Conservation (phyloP, 2,113 vertebrate genomes). For the Leptosomus discolor region DNA sequence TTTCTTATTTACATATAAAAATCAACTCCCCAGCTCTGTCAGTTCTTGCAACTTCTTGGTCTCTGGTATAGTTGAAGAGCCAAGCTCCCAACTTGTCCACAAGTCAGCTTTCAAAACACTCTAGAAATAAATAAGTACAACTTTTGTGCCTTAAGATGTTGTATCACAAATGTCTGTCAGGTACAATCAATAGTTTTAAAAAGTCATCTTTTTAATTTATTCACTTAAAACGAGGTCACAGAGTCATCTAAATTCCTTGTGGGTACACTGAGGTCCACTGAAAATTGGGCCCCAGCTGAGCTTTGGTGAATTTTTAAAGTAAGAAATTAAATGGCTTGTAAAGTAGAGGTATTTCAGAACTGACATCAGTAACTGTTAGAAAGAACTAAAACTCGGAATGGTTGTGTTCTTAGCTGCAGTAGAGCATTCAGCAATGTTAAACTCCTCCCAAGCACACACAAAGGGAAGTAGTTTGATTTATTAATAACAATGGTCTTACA, state of each 20-base stretch:
- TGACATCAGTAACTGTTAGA: neutral
- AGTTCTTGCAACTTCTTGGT: neutral
- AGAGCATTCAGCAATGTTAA: neutral
- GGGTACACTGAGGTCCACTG: constrained; percentile 11
- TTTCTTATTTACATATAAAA: neutral
- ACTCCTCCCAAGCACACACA: neutral
- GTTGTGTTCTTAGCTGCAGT: neutral
- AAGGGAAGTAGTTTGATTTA: neutral
- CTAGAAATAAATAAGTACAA: neutral
- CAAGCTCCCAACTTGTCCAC: neutral
- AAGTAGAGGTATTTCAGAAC: constrained; percentile 34
- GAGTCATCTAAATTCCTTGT: constrained; percentile 1
- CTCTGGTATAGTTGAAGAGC: neutral
- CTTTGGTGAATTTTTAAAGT: constrained; percentile 34
- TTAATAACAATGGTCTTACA: neutral
- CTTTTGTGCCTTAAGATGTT: neutral
- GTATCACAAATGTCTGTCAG: neutral
- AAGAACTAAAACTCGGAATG: neutral
- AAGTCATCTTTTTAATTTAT: neutral
- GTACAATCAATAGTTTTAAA: neutral
- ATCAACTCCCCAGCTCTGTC: neutral
- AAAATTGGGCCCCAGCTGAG: constrained; percentile 22
- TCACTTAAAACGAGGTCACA: neutral
- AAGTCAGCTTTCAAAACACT: neutral
- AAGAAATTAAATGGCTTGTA: constrained; percentile 49